Conservation (phyloP, 2,797 vertebrate genomes). For the Halcyon leucocephala region DNA sequence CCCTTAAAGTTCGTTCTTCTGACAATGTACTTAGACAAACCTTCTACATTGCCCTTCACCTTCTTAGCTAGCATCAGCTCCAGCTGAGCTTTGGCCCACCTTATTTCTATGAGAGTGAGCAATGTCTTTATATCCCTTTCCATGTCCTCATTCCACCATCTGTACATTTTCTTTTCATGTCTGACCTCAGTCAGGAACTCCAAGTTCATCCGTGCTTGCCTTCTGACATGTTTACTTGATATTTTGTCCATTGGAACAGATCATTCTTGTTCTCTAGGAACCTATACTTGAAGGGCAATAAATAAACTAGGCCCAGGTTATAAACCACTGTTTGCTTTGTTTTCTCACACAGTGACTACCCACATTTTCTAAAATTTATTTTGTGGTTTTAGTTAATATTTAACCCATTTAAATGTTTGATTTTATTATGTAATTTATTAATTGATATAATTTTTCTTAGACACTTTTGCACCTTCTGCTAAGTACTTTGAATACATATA, state of each 20-base stretch:
- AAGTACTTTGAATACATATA: background rate
- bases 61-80: background rate
- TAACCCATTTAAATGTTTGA: background rate
- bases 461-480: background rate
- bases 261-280: background rate
- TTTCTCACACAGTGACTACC: background rate
- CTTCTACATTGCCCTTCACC: background rate
- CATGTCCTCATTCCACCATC: background rate
- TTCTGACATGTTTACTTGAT: background rate
- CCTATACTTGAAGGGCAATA: background rate
- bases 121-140: background rate
- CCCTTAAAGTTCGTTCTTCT: background rate
- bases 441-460: slow-evolving; percentile 5
- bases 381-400: background rate
- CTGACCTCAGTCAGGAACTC: background rate
- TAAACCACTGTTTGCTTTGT: background rate
- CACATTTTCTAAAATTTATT: background rate
- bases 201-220: no score
- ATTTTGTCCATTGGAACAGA: background rate
- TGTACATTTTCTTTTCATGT: background rate
- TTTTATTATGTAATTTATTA: background rate
- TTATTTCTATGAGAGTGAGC: background rate
- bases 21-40: background rate
- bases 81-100: background rate
- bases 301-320: background rate